Evolutionary conservation across 2,888 invertebrate genomes (phyloP).

Genomic region (Eupithecia subfuscata): DNA sequence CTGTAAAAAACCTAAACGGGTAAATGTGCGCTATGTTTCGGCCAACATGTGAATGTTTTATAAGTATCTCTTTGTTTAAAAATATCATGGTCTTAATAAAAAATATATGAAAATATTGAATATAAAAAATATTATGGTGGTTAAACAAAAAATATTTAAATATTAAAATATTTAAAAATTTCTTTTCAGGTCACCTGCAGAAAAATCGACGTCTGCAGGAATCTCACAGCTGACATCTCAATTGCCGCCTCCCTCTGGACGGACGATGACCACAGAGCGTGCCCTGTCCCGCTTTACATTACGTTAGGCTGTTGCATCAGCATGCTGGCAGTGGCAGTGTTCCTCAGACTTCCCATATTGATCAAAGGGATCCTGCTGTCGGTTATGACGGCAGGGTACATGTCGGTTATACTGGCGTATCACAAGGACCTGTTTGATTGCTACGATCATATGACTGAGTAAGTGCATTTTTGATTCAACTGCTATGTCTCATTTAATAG

Average conservation of each 20-base stretch:
- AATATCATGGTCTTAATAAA: too few species aligned
- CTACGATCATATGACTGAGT: slow-evolving; percentile 91
- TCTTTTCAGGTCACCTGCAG: slow-evolving; percentile 76
- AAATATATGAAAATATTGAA: too few species aligned
- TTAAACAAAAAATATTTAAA: too few species aligned
- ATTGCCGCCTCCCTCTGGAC: slow-evolving; percentile 77
- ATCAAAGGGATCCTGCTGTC: slow-evolving; percentile 91
- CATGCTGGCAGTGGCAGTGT: slow-evolving; percentile 93
- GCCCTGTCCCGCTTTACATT: slow-evolving; percentile 94
- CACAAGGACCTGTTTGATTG: slow-evolving; percentile 92
- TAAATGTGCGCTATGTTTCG: too few species aligned
- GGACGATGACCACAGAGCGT: slow-evolving; percentile 88
- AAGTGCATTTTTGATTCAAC: slow-evolving; percentile 59
- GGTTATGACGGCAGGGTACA: slow-evolving; percentile 91
- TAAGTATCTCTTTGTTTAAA: too few species aligned
- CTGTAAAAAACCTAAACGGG: too few species aligned
- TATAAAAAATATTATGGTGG: too few species aligned
- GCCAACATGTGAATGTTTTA: too few species aligned
- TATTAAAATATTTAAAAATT: too few species aligned
- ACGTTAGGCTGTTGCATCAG: slow-evolving; percentile 93
- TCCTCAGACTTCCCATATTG: slow-evolving; percentile 91
- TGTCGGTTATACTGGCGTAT: slow-evolving; percentile 91
- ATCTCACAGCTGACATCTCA: slow-evolving; percentile 74
- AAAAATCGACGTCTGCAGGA: slow-evolving; percentile 71
- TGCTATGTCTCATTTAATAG: too few species aligned